These are phyloP conservation scores for Daktulosphaira vitifoliae DNA, from an alignment of 1,140 invertebrate genomes.

Conservation along the genomic window DNA sequence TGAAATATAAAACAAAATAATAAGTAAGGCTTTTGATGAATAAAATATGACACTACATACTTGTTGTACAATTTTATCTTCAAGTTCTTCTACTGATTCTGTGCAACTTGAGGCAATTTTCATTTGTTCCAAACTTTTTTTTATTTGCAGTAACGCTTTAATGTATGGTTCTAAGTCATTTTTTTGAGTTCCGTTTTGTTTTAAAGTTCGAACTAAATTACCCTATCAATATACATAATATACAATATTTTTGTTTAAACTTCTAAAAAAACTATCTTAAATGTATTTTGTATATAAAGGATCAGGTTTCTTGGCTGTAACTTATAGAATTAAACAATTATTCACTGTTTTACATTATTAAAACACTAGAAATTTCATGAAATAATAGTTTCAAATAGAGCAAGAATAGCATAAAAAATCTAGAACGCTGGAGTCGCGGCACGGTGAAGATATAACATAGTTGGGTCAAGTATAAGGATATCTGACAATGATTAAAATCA, in stretches of 20 bases:
- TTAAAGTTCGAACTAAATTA: conserved; percentile 23
- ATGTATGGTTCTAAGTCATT: conserved; percentile 66
- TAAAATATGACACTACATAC: background rate
- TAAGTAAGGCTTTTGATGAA: background rate
- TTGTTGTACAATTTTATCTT: conserved; percentile 17
- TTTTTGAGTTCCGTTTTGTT: conserved; percentile 14
- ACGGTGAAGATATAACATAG: no score
- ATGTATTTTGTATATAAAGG: background rate
- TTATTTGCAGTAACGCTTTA: conserved; percentile 60
- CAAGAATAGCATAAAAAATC: no score
- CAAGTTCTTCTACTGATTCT: background rate
- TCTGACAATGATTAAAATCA: no score
- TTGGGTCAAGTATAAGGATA: no score
- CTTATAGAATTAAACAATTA: no score
- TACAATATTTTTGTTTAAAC: background rate
- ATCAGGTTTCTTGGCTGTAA: no score
- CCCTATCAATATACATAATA: background rate
- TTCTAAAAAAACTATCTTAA: conserved; percentile 1
- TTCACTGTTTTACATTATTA: no score
- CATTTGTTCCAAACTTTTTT: conserved; percentile 48
- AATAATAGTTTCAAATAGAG: no score
- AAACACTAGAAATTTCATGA: no score
- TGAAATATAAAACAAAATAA: background rate
- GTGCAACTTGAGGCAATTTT: conserved; percentile 4
- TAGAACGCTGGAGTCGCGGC: no score